phyloP scores from a whole-genome alignment of 2,888 invertebrate genomes.

The Lasioglossum pauxillum region DNA sequence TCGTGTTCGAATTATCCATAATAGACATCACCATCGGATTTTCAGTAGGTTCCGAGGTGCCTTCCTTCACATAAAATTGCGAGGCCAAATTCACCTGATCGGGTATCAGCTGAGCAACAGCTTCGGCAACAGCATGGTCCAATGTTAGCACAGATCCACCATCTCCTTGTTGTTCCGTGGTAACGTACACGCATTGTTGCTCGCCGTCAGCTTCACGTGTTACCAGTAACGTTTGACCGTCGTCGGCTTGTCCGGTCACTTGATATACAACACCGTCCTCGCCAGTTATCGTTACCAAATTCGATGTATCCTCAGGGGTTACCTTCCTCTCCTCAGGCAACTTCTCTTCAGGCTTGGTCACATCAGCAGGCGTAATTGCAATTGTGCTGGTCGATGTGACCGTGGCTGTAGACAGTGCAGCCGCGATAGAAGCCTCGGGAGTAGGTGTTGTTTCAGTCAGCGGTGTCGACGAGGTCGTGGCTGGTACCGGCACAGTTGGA shows the following conservation, averaged over 20 bases:
- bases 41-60: slow-evolving; percentile 77
- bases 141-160: slow-evolving; percentile 86
- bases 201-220: slow-evolving; percentile 91
- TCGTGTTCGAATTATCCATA: slow-evolving; percentile 80
- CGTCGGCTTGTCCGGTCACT: slow-evolving; percentile 92
- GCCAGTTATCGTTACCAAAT: slow-evolving; percentile 91
- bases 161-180: slow-evolving; percentile 86
- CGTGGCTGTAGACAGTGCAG: slow-evolving; percentile 63
- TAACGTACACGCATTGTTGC: slow-evolving; percentile 89
- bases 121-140: slow-evolving; percentile 85
- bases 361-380: slow-evolving; percentile 62
- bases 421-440: slow-evolving; percentile 55
- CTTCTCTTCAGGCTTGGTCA: slow-evolving; percentile 85
- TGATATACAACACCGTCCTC: slow-evolving; percentile 94
- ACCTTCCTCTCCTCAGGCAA: slow-evolving; percentile 87
- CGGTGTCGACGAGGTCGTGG: slow-evolving; percentile 46
- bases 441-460: slow-evolving; percentile 57
- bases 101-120: slow-evolving; percentile 87
- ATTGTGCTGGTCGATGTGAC: slow-evolving; percentile 66
- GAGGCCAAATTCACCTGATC: slow-evolving; percentile 83
- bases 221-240: slow-evolving; percentile 90
- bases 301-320: slow-evolving; percentile 84
- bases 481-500: slow-evolving; percentile 56
- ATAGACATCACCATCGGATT: slow-evolving; percentile 85
- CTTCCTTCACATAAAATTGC: slow-evolving; percentile 84